Conservation (phyloP, 2,888 invertebrate species). For the Drosophila fulvimacula region DNA sequence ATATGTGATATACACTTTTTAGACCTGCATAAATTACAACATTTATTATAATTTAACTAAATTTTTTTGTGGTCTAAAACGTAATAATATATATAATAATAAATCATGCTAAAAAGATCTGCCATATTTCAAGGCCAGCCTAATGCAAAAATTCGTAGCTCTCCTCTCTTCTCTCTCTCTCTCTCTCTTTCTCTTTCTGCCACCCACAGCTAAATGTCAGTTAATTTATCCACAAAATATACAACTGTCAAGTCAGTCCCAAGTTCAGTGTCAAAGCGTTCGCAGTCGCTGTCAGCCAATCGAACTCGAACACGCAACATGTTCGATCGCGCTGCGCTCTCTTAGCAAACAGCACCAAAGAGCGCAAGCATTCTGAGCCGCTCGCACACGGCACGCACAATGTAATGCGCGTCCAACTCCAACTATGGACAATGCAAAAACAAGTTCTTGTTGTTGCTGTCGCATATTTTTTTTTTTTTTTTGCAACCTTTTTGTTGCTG, state of each 20-base stretch:
- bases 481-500: conserved; percentile 44
- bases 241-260: conserved; percentile 33
- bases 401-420: conserved; percentile 47
- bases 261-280: conserved; percentile 71
- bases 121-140: conserved; percentile 1
- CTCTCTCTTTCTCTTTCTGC: neutral
- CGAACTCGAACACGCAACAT: conserved; percentile 36
- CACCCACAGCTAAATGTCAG: conserved; percentile 6
- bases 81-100: neutral
- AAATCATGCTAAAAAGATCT: neutral
- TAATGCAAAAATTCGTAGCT: neutral
- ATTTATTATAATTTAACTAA: conserved; percentile 11
- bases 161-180: neutral
- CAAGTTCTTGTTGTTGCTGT: conserved; percentile 64
- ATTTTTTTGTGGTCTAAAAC: neutral
- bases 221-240: conserved; percentile 14
- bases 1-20: neutral
- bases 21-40: conserved; percentile 31
- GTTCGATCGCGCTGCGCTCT: conserved; percentile 44
- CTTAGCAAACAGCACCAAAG: conserved; percentile 34
- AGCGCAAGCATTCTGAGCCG: conserved; percentile 19
- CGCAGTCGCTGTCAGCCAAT: conserved; percentile 29
- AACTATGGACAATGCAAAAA: conserved; percentile 72
- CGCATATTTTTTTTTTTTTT: conserved; percentile 44
- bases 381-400: conserved; percentile 19